Base-by-base conservation (phyloP, 2,113 vertebrate species). In the Poicephalus meyeri region DNA sequence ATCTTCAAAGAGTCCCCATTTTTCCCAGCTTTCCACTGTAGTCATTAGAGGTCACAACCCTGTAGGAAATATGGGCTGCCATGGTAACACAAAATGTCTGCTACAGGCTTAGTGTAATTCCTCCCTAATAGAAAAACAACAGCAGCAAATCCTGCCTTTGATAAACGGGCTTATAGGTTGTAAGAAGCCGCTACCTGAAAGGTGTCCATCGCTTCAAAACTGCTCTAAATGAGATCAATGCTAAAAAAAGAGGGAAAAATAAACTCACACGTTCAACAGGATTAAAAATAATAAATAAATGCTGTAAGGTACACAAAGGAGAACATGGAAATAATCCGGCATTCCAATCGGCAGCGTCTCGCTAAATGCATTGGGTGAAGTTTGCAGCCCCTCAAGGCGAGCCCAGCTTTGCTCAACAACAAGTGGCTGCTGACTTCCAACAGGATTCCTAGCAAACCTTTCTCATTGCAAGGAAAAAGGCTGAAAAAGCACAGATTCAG, bases 11-110 rank as follows among this genome's bases (percentile, higher is more conserved):
- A 98, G 97, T 95, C 98, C 98, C 97, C 96, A 98, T 98, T 99
- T 98, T 98, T 98, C 97, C 98, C 99, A 98, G 98, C 98, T 99
- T 99, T 98, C 98, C 98, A 99, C 98, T 99, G 99, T 99, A 99
- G 98, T 99, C 99, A 99, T 99, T 99, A 99, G 98, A 98, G 99
- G 99, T 99, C 99, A 98, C 98, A 99, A 99, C 99, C 99, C 98
- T 99, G 99, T 98, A 99, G 99, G 99, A 99, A 99, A 99, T 99
- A 99, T 98, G 97, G 98, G 99, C 99, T 99, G 98, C 99, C 99
- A 99, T 99, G 98, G 99, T 98, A 99, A 99, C 99, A 98, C 98
- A 99, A 99, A 98, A 99, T 99, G 98, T 99, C 99, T 98, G 99
- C 99, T 98, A 97, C 98, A 98, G 98, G 99, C 98, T 99, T 99